phyloP scores from a whole-genome alignment of 2,797 vertebrate species.

The Ctenosaura bakeri region DNA sequence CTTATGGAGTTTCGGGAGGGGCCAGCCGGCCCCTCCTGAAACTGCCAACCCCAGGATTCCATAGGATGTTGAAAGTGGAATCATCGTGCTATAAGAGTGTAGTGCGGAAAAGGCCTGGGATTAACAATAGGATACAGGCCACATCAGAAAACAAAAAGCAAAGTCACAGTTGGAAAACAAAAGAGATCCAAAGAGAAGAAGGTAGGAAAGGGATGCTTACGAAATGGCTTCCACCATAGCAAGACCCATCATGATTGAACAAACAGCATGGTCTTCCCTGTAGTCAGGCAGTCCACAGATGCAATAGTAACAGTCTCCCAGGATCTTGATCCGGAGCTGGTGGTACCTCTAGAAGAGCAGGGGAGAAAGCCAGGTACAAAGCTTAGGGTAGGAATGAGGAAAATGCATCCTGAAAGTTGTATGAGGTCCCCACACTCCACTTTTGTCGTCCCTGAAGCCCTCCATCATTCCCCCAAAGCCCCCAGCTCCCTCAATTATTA shows the following conservation, averaged over 20 bases:
- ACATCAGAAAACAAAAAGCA: neutral
- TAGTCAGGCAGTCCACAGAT: constrained; percentile 95
- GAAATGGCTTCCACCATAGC: constrained; percentile 97
- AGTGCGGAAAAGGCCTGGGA: no score
- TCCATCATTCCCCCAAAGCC: no score
- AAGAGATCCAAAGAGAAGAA: neutral
- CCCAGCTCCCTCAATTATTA: neutral
- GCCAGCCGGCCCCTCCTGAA: no score
- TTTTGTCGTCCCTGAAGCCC: no score
- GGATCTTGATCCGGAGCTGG: constrained; percentile 95
- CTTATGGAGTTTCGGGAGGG: no score
- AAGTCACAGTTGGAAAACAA: neutral
- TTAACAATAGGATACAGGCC: no score
- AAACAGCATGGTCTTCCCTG: constrained; percentile 92
- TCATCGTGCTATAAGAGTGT: no score
- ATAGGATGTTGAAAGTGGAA: no score
- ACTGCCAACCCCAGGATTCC: no score
- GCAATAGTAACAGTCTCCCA: constrained; percentile 97
- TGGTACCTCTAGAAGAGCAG: constrained; percentile 85
- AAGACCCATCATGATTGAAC: constrained; percentile 95
- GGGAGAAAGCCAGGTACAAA: neutral
- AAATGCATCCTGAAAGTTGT: no score
- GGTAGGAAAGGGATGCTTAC: constrained; percentile 76
- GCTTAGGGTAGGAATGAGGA: neutral
- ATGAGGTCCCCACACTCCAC: no score